Evolutionary conservation across 2,888 invertebrate genomes (phyloP).

Genomic region (Operophtera brumata): DNA sequence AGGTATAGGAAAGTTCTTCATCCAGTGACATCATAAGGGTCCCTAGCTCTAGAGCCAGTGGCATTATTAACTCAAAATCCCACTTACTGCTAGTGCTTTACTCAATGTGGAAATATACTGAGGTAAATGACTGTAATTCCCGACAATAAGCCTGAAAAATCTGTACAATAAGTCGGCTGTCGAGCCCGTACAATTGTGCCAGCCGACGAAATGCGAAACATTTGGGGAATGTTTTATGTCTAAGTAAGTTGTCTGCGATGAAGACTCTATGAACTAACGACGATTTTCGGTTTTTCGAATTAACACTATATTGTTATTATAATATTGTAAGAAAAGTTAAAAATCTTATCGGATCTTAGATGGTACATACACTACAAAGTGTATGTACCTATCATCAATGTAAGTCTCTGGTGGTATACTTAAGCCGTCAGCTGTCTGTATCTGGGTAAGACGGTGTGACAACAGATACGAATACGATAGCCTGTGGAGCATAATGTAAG

Average conservation of each 20-base stretch:
- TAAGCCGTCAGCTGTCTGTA: too few relatives aligned
- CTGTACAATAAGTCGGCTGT: conserved; percentile 49
- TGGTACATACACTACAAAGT: too few relatives aligned
- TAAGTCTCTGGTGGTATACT: too few relatives aligned
- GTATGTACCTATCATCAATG: too few relatives aligned
- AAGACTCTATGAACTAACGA: too few relatives aligned
- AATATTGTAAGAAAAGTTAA: too few relatives aligned
- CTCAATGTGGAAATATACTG: conserved; percentile 46
- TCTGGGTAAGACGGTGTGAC: too few relatives aligned
- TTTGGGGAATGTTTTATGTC: conserved; percentile 20
- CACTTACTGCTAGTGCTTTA: conserved; percentile 28
- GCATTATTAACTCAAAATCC: conserved; percentile 35
- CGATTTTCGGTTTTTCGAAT: too few relatives aligned
- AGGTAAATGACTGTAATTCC: conserved; percentile 59
- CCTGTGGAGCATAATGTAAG: too few relatives aligned
- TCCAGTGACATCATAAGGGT: conserved; percentile 30
- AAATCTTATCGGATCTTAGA: too few relatives aligned
- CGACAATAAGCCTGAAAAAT: conserved; percentile 63
- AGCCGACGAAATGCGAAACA: conserved; percentile 24
- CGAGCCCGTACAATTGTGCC: conserved; percentile 27
- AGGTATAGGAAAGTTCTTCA: conserved; percentile 1
- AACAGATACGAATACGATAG: too few relatives aligned
- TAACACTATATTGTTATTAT: too few relatives aligned
- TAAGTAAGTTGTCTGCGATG: neutral
- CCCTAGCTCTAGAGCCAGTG: conserved; percentile 22